Evolutionary conservation across 2,888 invertebrate species (phyloP).

Genomic region (Parascotia fuliginaria): DNA sequence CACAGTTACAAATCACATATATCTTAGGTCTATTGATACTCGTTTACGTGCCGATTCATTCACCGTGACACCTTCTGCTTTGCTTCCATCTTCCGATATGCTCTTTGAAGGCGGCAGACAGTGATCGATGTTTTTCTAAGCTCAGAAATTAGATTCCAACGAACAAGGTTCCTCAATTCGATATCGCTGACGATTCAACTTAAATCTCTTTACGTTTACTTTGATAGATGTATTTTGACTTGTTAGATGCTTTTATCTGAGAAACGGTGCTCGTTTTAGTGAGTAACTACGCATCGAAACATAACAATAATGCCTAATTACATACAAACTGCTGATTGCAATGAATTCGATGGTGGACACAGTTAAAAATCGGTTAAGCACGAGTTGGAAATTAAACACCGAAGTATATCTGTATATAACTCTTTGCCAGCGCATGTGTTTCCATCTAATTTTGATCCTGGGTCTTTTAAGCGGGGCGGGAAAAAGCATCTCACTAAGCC

Average conservation of each 20-base stretch:
- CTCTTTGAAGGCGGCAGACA: slow-evolving; percentile 63
- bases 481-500: too few relatives aligned
- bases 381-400: too few relatives aligned
- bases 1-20: slow-evolving; percentile 51
- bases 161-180: slow-evolving; percentile 47
- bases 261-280: not conserved
- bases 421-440: too few relatives aligned
- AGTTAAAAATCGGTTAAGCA: too few relatives aligned
- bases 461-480: too few relatives aligned
- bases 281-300: too few relatives aligned
- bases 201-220: slow-evolving; percentile 19
- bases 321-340: too few relatives aligned
- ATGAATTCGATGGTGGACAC: too few relatives aligned
- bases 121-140: slow-evolving; percentile 66
- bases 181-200: slow-evolving; percentile 22
- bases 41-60: slow-evolving; percentile 59
- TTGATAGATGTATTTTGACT: slow-evolving; percentile 11
- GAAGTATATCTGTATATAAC: too few relatives aligned
- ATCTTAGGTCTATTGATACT: slow-evolving; percentile 53
- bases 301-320: too few relatives aligned
- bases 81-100: slow-evolving; percentile 49
- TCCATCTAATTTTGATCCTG: too few relatives aligned
- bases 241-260: not conserved
- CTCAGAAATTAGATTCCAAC: slow-evolving; percentile 41
- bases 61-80: slow-evolving; percentile 60